These are phyloP conservation scores for Phenganax marumi DNA, from an alignment of 92 coral and sea anemone species.

Conservation along the genomic window DNA sequence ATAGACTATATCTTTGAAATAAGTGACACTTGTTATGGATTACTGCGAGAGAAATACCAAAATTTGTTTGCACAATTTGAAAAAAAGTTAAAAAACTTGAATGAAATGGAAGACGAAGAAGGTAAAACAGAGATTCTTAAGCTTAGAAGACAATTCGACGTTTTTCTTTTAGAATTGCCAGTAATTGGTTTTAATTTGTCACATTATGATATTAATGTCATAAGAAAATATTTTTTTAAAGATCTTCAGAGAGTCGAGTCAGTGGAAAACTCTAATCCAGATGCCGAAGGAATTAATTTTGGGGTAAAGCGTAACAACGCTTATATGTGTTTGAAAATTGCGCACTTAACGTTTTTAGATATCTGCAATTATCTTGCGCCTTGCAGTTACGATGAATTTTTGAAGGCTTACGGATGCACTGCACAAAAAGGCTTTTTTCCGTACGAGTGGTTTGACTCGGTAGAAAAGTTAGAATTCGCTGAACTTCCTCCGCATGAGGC, in stretches of 20 bases:
- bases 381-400: slow-evolving; percentile 15
- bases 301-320: slow-evolving; percentile 15
- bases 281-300: not conserved
- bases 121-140: too few relatives aligned
- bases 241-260: not conserved
- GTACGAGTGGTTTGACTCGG: slow-evolving; percentile 7
- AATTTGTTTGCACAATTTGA: slow-evolving; percentile 12
- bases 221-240: not conserved
- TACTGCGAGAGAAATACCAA: not conserved
- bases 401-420: slow-evolving; percentile 27
- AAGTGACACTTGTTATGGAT: slow-evolving; percentile 22
- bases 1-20: not conserved
- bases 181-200: too few relatives aligned
- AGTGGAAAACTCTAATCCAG: not conserved
- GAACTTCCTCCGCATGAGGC: slow-evolving; percentile 27
- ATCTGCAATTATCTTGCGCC: slow-evolving; percentile 13
- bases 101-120: too few relatives aligned
- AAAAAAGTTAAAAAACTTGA: not conserved
- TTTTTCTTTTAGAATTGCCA: too few relatives aligned
- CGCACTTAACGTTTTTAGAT: slow-evolving; percentile 13
- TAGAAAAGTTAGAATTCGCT: not conserved
- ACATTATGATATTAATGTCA: too few relatives aligned
- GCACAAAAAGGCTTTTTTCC: slow-evolving; percentile 27
- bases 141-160: too few relatives aligned
- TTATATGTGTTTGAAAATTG: slow-evolving; percentile 16